Percentiles rank a stretch among this genome's conserved stretches.
Evolutionary conservation across 2,888 invertebrate species (phyloP).

Genomic region (Lasioglossum lativentre): DNA sequence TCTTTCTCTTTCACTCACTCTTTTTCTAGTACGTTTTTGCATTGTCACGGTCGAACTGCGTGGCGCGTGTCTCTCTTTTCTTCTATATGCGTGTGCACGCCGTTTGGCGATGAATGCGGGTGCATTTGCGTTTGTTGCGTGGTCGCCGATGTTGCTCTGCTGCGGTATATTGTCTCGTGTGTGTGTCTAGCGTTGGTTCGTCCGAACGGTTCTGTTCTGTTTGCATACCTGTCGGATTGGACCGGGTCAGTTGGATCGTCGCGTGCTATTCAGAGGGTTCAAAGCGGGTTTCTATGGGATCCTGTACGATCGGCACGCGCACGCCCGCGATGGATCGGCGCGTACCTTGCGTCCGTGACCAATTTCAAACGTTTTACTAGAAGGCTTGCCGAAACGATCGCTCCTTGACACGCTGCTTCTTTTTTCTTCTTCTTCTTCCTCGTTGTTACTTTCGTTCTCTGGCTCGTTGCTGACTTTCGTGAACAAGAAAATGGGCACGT

Average conservation of each 20-base stretch:
- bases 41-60: slow-evolving; percentile 45
- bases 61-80: background rate
- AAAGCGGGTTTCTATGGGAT: slow-evolving; percentile 39
- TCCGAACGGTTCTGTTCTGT: slow-evolving; percentile 22
- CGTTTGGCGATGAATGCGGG: background rate
- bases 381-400: slow-evolving; percentile 67
- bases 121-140: slow-evolving; percentile 24
- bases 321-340: slow-evolving; percentile 10
- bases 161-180: slow-evolving; percentile 40
- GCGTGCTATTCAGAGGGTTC: slow-evolving; percentile 53
- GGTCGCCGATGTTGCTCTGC: slow-evolving; percentile 25
- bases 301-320: slow-evolving; percentile 12
- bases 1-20: background rate
- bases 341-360: slow-evolving; percentile 51
- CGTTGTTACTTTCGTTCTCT: background rate
- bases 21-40: slow-evolving; percentile 46
- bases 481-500: slow-evolving; percentile 58
- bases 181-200: slow-evolving; percentile 42
- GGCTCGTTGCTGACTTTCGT: slow-evolving; percentile 28
- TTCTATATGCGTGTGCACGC: background rate
- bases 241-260: slow-evolving; percentile 65
- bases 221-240: slow-evolving; percentile 55
- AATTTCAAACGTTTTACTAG: slow-evolving; percentile 46
- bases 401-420: slow-evolving; percentile 31
- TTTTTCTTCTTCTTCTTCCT: background rate